Percentiles rank a stretch among this genome's conserved stretches.
phyloP scores from a whole-genome alignment of 2,888 invertebrate species.

The Chorisops tibialis region DNA sequence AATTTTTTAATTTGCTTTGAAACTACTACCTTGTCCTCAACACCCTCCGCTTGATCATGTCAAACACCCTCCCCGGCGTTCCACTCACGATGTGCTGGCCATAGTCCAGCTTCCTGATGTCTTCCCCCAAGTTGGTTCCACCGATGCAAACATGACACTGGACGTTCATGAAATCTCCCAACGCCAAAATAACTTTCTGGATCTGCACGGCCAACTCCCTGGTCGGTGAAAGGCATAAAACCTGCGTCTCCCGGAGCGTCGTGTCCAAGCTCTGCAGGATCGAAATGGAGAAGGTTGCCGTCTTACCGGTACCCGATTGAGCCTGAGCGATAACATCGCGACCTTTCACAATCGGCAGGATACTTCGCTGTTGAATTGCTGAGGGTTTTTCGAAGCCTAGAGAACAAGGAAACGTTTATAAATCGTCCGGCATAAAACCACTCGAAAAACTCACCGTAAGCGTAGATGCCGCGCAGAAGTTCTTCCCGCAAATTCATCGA shows the following conservation, averaged over 20 bases:
- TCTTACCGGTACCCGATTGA: conserved; percentile 97
- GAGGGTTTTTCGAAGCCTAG: conserved; percentile 97
- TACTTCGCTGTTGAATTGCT: conserved; percentile 96
- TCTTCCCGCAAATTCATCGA: conserved; percentile 93
- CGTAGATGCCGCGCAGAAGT: conserved; percentile 92
- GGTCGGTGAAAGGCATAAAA: conserved; percentile 90
- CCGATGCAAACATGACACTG: conserved; percentile 99
- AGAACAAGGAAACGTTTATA: conserved; percentile 35
- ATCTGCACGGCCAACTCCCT: conserved; percentile 97
- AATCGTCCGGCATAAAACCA: too few relatives aligned
- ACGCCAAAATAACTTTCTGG: conserved; percentile 84
- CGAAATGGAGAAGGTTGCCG: conserved; percentile 96
- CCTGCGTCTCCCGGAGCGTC: conserved; percentile 89
- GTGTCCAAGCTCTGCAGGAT: conserved; percentile 92
- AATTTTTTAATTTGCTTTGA: too few relatives aligned
- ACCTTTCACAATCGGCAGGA: conserved; percentile 93
- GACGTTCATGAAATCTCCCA: conserved; percentile 97
- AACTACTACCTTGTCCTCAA: conserved; percentile 59
- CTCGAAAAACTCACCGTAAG: conserved; percentile 73
- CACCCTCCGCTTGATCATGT: conserved; percentile 63
- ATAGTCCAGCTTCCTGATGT: conserved; percentile 96
- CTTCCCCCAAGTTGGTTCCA: conserved; percentile 97
- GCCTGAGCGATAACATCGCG: conserved; percentile 98
- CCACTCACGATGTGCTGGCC: conserved; percentile 99
- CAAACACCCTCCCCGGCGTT: conserved; percentile 97